Conservation (phyloP, 2,113 vertebrate genomes). For the Bujurquina vittata region DNA sequence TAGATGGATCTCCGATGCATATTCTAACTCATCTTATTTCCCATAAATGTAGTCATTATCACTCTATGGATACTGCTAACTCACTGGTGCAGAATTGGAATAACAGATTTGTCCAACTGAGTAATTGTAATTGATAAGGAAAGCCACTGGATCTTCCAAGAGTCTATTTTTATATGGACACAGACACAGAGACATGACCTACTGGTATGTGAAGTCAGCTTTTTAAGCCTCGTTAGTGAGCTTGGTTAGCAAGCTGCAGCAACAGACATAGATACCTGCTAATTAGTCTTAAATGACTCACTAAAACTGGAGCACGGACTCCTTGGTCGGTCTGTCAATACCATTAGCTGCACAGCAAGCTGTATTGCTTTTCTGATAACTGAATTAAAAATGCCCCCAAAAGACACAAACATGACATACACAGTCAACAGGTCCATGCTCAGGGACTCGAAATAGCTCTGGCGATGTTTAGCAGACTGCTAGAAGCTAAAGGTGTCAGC, state of each 20-base stretch:
- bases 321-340: neutral
- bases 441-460: neutral
- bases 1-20: neutral
- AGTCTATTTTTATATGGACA: neutral
- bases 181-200: neutral
- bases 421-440: neutral
- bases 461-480: neutral
- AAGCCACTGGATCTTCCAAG: neutral
- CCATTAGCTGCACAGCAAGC: neutral
- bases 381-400: neutral
- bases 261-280: neutral
- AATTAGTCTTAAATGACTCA: neutral
- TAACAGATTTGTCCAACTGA: neutral
- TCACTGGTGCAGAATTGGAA: too few relatives aligned
- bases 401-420: neutral
- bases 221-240: neutral
- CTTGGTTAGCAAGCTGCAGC: neutral
- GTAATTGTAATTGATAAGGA: neutral
- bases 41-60: neutral
- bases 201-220: neutral
- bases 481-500: too few relatives aligned
- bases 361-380: slow-evolving; percentile 1
- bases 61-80: neutral
- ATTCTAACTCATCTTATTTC: neutral
- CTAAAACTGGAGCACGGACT: neutral